These are phyloP conservation scores for Leucoraja ocellata DNA, from an alignment of 2,797 vertebrate genomes.

Conservation along the genomic window DNA sequence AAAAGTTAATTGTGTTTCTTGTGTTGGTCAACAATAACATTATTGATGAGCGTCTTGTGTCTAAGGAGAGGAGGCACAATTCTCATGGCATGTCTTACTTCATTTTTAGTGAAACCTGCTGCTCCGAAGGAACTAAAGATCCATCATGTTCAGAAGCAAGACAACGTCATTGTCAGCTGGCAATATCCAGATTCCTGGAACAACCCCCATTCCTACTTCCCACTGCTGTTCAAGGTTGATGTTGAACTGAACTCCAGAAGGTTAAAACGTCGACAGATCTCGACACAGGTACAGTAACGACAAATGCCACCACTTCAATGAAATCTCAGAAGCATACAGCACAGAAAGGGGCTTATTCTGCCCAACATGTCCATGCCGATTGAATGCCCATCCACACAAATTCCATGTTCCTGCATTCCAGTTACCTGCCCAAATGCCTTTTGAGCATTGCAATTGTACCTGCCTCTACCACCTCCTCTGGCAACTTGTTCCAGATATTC, in stretches of 20 bases:
- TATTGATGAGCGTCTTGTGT: background rate
- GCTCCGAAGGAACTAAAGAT: background rate
- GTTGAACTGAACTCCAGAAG: background rate
- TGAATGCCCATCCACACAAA: too few species aligned
- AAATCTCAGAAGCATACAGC: too few species aligned
- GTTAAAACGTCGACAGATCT: background rate
- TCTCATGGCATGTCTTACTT: background rate
- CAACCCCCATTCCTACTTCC: slow-evolving; percentile 26
- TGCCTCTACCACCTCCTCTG: too few species aligned
- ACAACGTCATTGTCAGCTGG: background rate
- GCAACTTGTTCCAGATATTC: too few species aligned
- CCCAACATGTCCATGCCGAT: too few species aligned
- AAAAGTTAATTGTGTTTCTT: background rate
- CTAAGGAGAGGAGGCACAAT: background rate
- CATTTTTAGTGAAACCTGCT: slow-evolving; percentile 11
- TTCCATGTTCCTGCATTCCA: too few species aligned
- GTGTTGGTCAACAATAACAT: background rate
- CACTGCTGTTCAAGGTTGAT: background rate
- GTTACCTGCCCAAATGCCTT: too few species aligned
- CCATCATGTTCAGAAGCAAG: too few species aligned
- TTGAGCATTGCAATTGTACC: too few species aligned
- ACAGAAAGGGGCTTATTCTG: too few species aligned
- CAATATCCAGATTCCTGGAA: slow-evolving; percentile 25
- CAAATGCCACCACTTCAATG: too few species aligned
- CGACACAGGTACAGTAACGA: background rate